These are phyloP conservation scores for Echinops telfairi DNA, from an alignment of 2,113 vertebrate species.

Conservation along the genomic window DNA sequence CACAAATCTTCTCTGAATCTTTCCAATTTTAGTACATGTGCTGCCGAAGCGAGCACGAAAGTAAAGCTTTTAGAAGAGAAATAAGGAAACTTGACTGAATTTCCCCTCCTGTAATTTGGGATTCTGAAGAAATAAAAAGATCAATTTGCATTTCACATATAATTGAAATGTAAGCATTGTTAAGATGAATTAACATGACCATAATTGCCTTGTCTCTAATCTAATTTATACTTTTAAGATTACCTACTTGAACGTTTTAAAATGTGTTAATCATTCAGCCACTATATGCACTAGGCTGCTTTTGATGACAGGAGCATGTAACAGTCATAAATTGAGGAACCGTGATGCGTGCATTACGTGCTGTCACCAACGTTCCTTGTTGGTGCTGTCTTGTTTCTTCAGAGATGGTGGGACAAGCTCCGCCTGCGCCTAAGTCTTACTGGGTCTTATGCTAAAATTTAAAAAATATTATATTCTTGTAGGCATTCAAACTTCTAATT, in stretches of 20 bases:
- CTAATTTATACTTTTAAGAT: not conserved
- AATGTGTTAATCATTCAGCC: conserved; percentile 5
- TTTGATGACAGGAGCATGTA: conserved; percentile 43
- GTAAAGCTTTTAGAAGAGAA: not conserved
- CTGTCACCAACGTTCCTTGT: not conserved
- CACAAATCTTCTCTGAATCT: too few species aligned
- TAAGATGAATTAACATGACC: too few species aligned
- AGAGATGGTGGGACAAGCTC: not conserved
- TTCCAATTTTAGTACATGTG: too few species aligned
- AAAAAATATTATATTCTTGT: not conserved
- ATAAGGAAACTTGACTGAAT: not conserved
- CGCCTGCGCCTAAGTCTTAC: not conserved
- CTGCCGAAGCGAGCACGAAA: too few species aligned
- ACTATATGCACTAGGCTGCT: not conserved
- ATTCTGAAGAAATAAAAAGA: conserved; percentile 41
- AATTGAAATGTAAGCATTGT: conserved; percentile 28
- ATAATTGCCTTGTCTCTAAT: not conserved
- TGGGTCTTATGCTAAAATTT: not conserved
- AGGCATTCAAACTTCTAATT: not conserved
- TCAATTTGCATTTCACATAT: not conserved
- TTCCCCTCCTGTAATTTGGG: not conserved
- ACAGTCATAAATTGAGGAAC: conserved; percentile 19
- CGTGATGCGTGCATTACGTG: not conserved
- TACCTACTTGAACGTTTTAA: conserved; percentile 28
- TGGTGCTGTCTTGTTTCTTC: not conserved